These are phyloP conservation scores for Stenodema calcarata DNA, from an alignment of 2,888 invertebrate species.

Conservation along the genomic window DNA sequence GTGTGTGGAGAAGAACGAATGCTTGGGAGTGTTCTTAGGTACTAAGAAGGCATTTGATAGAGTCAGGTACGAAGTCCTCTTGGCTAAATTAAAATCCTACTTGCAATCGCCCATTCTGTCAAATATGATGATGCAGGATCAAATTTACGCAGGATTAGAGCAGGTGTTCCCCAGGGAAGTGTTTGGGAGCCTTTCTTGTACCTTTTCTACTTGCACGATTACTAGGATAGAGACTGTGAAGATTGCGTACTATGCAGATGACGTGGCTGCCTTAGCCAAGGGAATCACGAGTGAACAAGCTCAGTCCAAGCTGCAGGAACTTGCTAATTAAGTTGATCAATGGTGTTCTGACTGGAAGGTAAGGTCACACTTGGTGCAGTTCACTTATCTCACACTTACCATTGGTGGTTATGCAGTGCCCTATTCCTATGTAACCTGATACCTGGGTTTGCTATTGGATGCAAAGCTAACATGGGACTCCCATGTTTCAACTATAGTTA, in stretches of 20 bases:
- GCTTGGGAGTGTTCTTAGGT: slow-evolving; percentile 6
- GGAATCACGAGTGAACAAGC: too few species aligned
- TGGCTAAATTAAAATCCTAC: not conserved
- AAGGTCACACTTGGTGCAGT: not conserved
- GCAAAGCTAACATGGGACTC: not conserved
- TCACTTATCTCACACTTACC: not conserved
- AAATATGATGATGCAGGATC: not conserved
- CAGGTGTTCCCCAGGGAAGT: too few species aligned
- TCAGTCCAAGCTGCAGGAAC: too few species aligned
- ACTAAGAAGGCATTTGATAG: slow-evolving; percentile 2
- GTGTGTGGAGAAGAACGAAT: not conserved
- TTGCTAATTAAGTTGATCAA: not conserved
- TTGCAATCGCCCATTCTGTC: not conserved
- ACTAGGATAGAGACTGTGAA: not conserved
- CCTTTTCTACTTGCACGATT: not conserved
- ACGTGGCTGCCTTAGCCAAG: too few species aligned
- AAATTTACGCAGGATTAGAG: not conserved
- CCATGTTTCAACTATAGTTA: not conserved
- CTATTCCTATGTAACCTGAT: not conserved
- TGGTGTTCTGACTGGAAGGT: slow-evolving; percentile 1
- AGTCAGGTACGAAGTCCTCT: slow-evolving; percentile 16
- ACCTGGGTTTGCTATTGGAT: not conserved
- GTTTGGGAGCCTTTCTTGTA: not conserved
- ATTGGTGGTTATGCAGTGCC: not conserved
- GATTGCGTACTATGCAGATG: too few species aligned